Base-by-base conservation (phyloP, 2,888 invertebrate genomes). In the Hypomecis punctinalis region DNA sequence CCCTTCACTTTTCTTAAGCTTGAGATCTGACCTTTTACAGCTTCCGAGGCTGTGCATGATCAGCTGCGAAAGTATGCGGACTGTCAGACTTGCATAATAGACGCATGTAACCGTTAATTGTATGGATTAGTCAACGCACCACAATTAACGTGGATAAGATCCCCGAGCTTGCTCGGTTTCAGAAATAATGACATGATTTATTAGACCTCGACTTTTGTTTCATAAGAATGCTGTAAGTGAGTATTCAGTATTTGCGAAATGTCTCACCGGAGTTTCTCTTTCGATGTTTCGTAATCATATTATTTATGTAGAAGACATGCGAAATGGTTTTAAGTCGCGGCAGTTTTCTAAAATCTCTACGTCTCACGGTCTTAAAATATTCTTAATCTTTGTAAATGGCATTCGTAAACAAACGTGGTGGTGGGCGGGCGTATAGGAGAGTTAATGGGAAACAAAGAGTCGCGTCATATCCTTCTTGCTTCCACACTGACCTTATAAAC, bases 381-480 rank as follows among this genome's bases (percentile, higher is more conserved):
- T 11, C 39, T 52, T 40, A 47, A 63, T 54, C 36, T 45, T 49
- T 43, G 45, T 49, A 60, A 60, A 53, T 62, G 46, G 63, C 52
- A 40, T 63, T 81, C 79, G 78, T 88, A 86, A 88, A 87, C 84
- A 91, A 89, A 92, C 91, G 90, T 90, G 90, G 91, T 90, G 88
- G 91, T 90, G 85, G 87, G 88, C 75, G 84, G 76, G 69, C 36
- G 51, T 13, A 72, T 82, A 78, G 77, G 81, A 83, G 80, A 82
- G 79, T 81, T 82, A 83, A 85, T 81, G 77, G 79, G 80, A 80
- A 85, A 86, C 85, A 84, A 83, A 83, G 83, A 79, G 76, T 73
- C 61, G 59, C 70, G 74, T 78, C 76, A 85, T 76, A 82, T 82
- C 79, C 77, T 80, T 72, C 75, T 74, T 66, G 64, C 67, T 67